Evolutionary conservation across 2,113 vertebrate species (phyloP).

Genomic region (Apeltes quadracus): DNA sequence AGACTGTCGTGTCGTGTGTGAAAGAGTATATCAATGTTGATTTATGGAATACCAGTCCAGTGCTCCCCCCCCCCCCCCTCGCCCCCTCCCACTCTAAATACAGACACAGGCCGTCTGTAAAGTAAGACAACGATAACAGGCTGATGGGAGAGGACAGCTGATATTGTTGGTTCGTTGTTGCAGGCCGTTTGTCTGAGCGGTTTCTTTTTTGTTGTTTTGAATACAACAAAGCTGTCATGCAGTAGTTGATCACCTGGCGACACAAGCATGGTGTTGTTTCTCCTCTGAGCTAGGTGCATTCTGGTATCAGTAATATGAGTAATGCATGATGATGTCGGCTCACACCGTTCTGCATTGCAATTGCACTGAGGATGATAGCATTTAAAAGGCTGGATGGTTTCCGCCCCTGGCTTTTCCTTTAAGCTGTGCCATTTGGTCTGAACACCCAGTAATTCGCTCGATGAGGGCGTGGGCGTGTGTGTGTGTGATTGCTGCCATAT

Average conservation of each 20-base stretch:
- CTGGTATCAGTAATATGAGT: slow-evolving; percentile 1
- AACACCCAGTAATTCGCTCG: neutral
- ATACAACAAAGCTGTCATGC: neutral
- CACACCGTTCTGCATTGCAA: neutral
- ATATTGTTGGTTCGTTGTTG: slow-evolving; percentile 30
- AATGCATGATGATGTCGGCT: neutral
- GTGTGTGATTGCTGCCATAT: neutral
- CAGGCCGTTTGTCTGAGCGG: slow-evolving; percentile 1
- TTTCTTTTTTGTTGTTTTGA: neutral
- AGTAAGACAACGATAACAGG: slow-evolving; percentile 26
- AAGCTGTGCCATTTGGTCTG: neutral
- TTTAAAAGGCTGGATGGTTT: neutral
- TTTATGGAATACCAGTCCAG: slow-evolving; percentile 22
- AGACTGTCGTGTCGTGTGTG: too few species aligned
- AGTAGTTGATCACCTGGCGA: slow-evolving; percentile 22
- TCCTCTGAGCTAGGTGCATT: slow-evolving; percentile 7
- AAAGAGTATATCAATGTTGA: slow-evolving; percentile 21
- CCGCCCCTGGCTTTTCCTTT: neutral
- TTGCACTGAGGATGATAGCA: neutral
- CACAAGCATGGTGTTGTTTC: slow-evolving; percentile 12
- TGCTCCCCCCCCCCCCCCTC: too few species aligned
- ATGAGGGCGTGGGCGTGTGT: neutral
- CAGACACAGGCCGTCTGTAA: slow-evolving; percentile 20
- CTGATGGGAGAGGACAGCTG: slow-evolving; percentile 19
- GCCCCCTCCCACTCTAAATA: neutral